Evolutionary conservation across 1,140 invertebrate genomes (phyloP).

Genomic region (Bombus picipes): DNA sequence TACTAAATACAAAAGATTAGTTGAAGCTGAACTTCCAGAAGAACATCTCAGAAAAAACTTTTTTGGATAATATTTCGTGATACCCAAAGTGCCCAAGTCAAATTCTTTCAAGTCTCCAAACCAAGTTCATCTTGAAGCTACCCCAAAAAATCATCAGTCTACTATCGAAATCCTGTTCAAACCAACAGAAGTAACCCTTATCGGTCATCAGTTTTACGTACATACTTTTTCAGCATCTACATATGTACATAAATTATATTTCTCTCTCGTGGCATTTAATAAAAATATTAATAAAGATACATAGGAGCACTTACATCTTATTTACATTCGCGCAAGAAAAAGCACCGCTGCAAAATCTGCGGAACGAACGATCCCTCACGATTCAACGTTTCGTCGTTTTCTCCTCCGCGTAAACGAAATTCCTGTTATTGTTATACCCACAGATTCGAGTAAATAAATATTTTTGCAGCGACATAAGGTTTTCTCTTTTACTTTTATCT

Average conservation of each 20-base stretch:
- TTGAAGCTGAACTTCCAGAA: too few relatives aligned
- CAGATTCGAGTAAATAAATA: slow-evolving; percentile 41
- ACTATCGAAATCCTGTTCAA: background rate
- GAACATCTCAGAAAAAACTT: too few relatives aligned
- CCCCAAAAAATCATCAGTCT: background rate
- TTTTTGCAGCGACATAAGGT: slow-evolving; percentile 13
- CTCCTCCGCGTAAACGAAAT: slow-evolving; percentile 16
- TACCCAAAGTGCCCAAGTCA: background rate
- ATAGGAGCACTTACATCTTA: background rate
- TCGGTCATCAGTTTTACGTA: too few relatives aligned
- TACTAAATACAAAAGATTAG: too few relatives aligned
- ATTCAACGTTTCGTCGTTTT: slow-evolving; percentile 3
- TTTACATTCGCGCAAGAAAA: background rate
- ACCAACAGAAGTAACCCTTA: background rate
- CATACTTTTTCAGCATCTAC: background rate
- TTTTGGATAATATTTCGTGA: background rate
- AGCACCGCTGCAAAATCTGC: background rate
- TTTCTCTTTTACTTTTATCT: too few relatives aligned
- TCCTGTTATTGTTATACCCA: background rate
- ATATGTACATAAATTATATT: background rate
- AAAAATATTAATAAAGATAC: background rate
- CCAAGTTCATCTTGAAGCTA: background rate
- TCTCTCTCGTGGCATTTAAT: background rate
- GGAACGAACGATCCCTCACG: background rate
- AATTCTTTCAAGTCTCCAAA: background rate